Conservation (phyloP, 2,888 invertebrate species). For the Vesta saturnalis region DNA sequence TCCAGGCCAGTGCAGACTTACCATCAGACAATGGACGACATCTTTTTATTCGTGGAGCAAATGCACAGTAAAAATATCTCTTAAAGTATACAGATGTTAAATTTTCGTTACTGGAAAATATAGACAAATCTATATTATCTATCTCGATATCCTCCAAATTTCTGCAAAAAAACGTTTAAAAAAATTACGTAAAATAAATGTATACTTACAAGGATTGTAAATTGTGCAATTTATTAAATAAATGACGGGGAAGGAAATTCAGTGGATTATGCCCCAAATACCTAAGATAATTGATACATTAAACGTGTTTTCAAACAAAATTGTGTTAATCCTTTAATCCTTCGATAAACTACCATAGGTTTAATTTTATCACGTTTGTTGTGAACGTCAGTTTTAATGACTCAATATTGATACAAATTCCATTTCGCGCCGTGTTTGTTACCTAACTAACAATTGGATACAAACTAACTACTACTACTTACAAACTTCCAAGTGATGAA, state of each 20-base stretch:
- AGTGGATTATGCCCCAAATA: slow-evolving; percentile 60
- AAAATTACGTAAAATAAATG: slow-evolving; percentile 10
- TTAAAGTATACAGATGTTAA: slow-evolving; percentile 70
- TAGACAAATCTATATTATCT: slow-evolving; percentile 62
- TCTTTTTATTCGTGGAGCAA: slow-evolving; percentile 66
- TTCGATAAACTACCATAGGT: background rate
- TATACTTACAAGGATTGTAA: slow-evolving; percentile 50
- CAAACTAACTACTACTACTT: too few species aligned
- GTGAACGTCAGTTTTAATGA: background rate
- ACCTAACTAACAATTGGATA: background rate
- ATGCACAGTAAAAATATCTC: slow-evolving; percentile 71
- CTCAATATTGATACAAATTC: too few species aligned
- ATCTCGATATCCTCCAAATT: slow-evolving; percentile 67
- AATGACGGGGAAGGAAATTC: slow-evolving; percentile 35
- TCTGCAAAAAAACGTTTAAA: slow-evolving; percentile 52
- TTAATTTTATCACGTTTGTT: background rate
- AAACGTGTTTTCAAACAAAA: slow-evolving; percentile 3
- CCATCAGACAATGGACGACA: slow-evolving; percentile 73
- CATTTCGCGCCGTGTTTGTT: too few species aligned
- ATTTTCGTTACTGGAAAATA: slow-evolving; percentile 62
- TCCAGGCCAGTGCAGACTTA: slow-evolving; percentile 43
- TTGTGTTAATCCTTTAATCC: background rate
- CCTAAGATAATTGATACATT: slow-evolving; percentile 46
- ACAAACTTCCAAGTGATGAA: slow-evolving; percentile 15
- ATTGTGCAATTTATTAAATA: slow-evolving; percentile 42